Conservation (phyloP, 2,113 vertebrate species). For the Catagonus wagneri region DNA sequence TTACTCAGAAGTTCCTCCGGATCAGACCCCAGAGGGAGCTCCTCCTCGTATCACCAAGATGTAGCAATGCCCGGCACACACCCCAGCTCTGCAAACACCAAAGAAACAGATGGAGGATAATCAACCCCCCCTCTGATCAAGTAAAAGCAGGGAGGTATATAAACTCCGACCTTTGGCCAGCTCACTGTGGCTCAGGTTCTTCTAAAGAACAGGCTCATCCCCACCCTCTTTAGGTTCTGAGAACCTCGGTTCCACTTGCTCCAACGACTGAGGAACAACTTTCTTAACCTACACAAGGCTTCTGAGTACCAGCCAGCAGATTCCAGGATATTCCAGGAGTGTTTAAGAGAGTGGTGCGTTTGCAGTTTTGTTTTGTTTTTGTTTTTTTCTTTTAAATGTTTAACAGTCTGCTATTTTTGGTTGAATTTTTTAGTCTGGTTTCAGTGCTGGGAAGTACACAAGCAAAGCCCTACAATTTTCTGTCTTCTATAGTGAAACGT, state of each 20-base stretch:
- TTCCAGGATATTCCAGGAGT: not conserved
- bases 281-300: not conserved
- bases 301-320: not conserved
- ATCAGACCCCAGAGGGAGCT: constrained; percentile 23
- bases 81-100: not conserved
- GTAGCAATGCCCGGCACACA: not conserved
- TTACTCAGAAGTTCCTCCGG: not conserved
- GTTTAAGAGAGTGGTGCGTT: not conserved
- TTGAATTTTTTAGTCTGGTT: constrained; percentile 6
- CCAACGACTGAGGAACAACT: not conserved
- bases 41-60: not conserved
- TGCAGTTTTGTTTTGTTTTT: not conserved
- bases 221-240: not conserved
- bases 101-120: not conserved
- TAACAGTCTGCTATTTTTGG: not conserved
- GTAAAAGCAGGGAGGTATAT: not conserved
- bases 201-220: not conserved
- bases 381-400: constrained; percentile 8
- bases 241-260: not conserved
- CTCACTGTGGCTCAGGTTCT: not conserved
- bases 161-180: not conserved
- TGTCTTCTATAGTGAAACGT: not conserved
- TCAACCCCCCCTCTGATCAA: not conserved
- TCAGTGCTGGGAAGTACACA: not conserved
- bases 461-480: not conserved